Conservation (phyloP, 2,888 invertebrate species). For the Macrophya alboannulata region DNA sequence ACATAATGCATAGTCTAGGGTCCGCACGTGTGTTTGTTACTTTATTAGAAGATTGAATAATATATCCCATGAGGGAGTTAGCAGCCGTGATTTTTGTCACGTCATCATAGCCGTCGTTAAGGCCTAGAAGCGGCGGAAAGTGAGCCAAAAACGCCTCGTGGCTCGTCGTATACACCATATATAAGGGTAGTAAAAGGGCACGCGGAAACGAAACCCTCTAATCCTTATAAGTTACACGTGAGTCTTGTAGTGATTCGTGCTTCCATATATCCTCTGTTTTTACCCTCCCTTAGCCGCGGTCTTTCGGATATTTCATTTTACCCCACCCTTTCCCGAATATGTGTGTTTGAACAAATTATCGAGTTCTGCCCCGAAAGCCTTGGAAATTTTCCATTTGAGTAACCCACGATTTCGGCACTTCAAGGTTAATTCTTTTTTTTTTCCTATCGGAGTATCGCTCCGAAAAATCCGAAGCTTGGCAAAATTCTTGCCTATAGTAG, state of each 20-base stretch:
- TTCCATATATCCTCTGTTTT: constrained; percentile 65
- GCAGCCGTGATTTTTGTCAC: constrained; percentile 54
- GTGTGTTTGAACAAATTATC: not conserved
- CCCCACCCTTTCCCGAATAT: not conserved
- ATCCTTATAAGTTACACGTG: constrained; percentile 68
- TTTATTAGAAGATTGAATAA: constrained; percentile 49
- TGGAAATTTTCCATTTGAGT: too few species aligned
- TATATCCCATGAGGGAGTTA: constrained; percentile 12
- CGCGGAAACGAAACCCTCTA: constrained; percentile 61
- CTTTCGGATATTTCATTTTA: constrained; percentile 34
- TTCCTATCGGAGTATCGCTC: too few species aligned
- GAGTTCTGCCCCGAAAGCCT: too few species aligned
- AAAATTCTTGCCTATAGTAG: too few species aligned
- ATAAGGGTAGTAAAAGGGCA: too few species aligned
- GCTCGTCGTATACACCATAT: not conserved
- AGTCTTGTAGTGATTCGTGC: constrained; percentile 69
- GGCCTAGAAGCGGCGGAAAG: constrained; percentile 18
- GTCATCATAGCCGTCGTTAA: constrained; percentile 42
- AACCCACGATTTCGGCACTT: too few species aligned
- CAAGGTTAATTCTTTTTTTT: not conserved
- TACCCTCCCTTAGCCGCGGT: constrained; percentile 63
- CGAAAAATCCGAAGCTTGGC: not conserved
- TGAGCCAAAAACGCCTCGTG: not conserved
- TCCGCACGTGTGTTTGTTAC: constrained; percentile 29
- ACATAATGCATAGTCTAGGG: not conserved